Evolutionary conservation across 64 coral and sea anemone species (phyloP).

Genomic region (Porites australiensis): DNA sequence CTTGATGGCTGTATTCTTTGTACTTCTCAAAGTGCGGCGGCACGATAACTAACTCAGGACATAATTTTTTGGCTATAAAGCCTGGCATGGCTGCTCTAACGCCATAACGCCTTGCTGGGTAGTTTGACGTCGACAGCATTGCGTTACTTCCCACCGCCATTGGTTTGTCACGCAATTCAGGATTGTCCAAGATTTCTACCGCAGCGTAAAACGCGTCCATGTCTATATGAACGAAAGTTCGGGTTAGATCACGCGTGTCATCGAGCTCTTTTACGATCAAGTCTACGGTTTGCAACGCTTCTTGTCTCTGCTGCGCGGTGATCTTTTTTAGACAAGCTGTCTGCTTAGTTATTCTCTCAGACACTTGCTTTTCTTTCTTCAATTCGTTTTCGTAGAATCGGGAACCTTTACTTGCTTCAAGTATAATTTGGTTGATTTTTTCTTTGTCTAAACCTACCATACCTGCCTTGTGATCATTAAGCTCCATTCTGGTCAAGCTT

Average conservation of each 20-base stretch:
- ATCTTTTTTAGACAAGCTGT: slow-evolving; percentile 41
- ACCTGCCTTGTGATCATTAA: slow-evolving; percentile 97
- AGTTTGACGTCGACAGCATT: slow-evolving; percentile 98
- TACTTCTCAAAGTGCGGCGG: slow-evolving; percentile 90
- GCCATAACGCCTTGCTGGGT: slow-evolving; percentile 84
- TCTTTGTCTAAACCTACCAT: slow-evolving; percentile 97
- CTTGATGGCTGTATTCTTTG: slow-evolving; percentile 69
- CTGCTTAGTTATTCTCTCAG: slow-evolving; percentile 77
- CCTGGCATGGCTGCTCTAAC: slow-evolving; percentile 98
- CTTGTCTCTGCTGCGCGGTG: slow-evolving; percentile 68
- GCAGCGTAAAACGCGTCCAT: slow-evolving; percentile 99
- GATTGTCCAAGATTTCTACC: slow-evolving; percentile 96
- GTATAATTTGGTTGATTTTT: slow-evolving; percentile 98
- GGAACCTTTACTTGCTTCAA: slow-evolving; percentile 97
- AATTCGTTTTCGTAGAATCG: slow-evolving; percentile 94
- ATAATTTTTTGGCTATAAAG: slow-evolving; percentile 98
- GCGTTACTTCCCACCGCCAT: slow-evolving; percentile 94
- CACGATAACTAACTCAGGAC: slow-evolving; percentile 87
- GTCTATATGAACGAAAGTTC: slow-evolving; percentile 94
- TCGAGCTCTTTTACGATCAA: slow-evolving; percentile 91
- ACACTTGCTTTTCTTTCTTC: slow-evolving; percentile 93
- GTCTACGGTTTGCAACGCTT: slow-evolving; percentile 70
- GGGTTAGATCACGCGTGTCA: slow-evolving; percentile 82
- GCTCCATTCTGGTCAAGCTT: slow-evolving; percentile 81
- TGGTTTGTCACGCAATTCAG: slow-evolving; percentile 82